Percentiles rank a stretch among this genome's conserved stretches.
phyloP scores from a whole-genome alignment of 1,140 invertebrate genomes.

The Heliothis subflexa region DNA sequence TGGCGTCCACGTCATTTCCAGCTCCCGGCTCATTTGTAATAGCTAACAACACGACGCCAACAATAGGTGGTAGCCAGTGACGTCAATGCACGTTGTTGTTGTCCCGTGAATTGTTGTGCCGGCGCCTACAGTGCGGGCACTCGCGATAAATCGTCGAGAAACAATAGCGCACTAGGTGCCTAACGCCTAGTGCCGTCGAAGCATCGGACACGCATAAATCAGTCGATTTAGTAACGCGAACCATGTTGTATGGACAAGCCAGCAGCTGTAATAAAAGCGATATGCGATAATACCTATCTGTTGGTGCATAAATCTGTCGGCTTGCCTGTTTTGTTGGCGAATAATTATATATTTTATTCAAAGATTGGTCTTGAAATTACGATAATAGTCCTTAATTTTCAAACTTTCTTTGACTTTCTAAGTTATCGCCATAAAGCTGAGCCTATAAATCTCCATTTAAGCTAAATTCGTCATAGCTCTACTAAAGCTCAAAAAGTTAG shows the following conservation, averaged over 20 bases:
- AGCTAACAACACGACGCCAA: slow-evolving; percentile 51
- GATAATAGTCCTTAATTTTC: too few relatives aligned
- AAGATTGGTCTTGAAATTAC: too few relatives aligned
- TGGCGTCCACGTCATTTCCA: slow-evolving; percentile 52
- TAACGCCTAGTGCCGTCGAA: slow-evolving; percentile 39
- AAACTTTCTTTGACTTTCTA: too few relatives aligned
- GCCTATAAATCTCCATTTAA: too few relatives aligned
- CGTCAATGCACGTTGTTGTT: slow-evolving; percentile 63
- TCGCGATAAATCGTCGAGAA: slow-evolving; percentile 55
- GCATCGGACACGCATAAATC: slow-evolving; percentile 67
- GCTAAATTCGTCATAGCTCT: too few relatives aligned
- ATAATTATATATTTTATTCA: background rate
- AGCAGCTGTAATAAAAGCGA: slow-evolving; percentile 41
- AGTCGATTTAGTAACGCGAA: slow-evolving; percentile 61
- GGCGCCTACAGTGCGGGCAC: slow-evolving; percentile 53
- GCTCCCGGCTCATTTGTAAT: slow-evolving; percentile 64
- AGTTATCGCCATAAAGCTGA: too few relatives aligned
- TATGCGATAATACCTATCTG: slow-evolving; percentile 23
- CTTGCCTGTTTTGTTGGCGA: background rate
- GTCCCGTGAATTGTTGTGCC: slow-evolving; percentile 71
- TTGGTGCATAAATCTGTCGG: slow-evolving; percentile 6
- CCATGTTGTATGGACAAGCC: slow-evolving; percentile 61
- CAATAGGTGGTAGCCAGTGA: slow-evolving; percentile 58
- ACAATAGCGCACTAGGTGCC: slow-evolving; percentile 55
- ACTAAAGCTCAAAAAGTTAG: too few relatives aligned